A percentile compares a stretch with the other conserved stretches of the same genome.
These are phyloP conservation scores for Hydrozoanthus gracilis DNA, from an alignment of 92 coral and sea anemone genomes.

Conservation along the genomic window DNA sequence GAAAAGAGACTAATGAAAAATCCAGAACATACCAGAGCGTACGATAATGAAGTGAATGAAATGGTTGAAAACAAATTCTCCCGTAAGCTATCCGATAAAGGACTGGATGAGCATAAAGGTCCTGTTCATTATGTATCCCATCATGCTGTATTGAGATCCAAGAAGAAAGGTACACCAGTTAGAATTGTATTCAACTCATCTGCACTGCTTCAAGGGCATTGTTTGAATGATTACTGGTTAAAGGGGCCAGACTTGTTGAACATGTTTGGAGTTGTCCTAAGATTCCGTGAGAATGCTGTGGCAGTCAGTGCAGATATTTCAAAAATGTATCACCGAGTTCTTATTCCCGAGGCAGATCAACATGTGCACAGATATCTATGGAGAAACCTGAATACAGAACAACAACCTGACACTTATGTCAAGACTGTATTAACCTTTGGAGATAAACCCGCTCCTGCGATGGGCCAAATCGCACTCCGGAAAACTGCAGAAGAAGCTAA, in stretches of 20 bases:
- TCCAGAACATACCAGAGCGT: constrained; percentile 58
- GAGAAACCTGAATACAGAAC: constrained; percentile 44
- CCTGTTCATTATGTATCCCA: constrained; percentile 67
- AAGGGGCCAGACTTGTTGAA: constrained; percentile 61
- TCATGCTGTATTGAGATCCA: constrained; percentile 65
- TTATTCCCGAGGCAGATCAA: constrained; percentile 54
- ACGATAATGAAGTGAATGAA: constrained; percentile 57
- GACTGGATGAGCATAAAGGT: constrained; percentile 46
- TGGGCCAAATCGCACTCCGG: constrained; percentile 70
- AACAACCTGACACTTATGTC: constrained; percentile 57
- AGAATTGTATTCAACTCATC: constrained; percentile 67
- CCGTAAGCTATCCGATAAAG: constrained; percentile 47
- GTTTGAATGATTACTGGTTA: constrained; percentile 66
- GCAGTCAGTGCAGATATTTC: constrained; percentile 61
- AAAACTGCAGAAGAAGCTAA: constrained; percentile 64
- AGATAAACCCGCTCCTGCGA: constrained; percentile 78
- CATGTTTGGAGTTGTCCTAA: constrained; percentile 62
- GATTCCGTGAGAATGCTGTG: constrained; percentile 66
- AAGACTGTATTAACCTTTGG: constrained; percentile 72
- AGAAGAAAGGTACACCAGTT: constrained; percentile 61
- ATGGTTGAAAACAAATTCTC: constrained; percentile 56
- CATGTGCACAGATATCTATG: constrained; percentile 59
- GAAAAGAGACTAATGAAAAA: constrained; percentile 56
- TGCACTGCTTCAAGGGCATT: constrained; percentile 55
- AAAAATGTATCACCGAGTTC: constrained; percentile 62